Base-by-base conservation (phyloP, 1,140 invertebrate species). In the Gryon sp. region DNA sequence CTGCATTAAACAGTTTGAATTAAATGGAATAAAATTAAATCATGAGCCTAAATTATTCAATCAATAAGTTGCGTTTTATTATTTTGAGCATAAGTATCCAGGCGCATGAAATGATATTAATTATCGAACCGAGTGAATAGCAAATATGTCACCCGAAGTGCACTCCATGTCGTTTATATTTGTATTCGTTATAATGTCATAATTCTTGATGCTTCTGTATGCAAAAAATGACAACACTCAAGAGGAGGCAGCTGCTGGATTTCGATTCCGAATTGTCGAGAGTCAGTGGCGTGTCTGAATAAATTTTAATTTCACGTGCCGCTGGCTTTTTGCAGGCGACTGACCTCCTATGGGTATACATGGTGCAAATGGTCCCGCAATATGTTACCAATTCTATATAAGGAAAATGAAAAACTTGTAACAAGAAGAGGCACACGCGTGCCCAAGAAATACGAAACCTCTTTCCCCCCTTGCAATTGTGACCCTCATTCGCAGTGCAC, bases 301-400 rank as follows among this genome's bases (percentile, higher is more conserved):
- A 75, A 60, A 75, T 75, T 68, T 75, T 75, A 75, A 75, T 75
- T 75, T 75, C 63, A 75, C 72, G 72, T 75, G 63, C 63, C 60
- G 72, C 55, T 75, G 72, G 60, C 34, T 75, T 75, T 75, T 68
- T 41, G 72, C 55, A 75, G 72, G 55, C 72, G 62, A 75, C 15
- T 62, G 72, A 68, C 62, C 48, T 75, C 72, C 55, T 75, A 68
- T 68, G 72, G 72, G 62, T 68, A 45, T 75, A 68, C 48, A 68
- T 30, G 72, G 72, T 68, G 63, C 72, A 75, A 69, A 76, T 76
- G 63, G 63, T 69, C 65, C 63, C 50, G 50, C 73, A 69, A 76
- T 76, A 76, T 76, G 73, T 76, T 76, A 76, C 73, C 63, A 69
- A 76, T 76, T 62, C 48, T 34, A 53, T 62, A 57, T 69, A 57